Percentiles rank a stretch among this genome's conserved stretches.
phyloP scores from a whole-genome alignment of 2,888 invertebrate species.

The Timema podura region DNA sequence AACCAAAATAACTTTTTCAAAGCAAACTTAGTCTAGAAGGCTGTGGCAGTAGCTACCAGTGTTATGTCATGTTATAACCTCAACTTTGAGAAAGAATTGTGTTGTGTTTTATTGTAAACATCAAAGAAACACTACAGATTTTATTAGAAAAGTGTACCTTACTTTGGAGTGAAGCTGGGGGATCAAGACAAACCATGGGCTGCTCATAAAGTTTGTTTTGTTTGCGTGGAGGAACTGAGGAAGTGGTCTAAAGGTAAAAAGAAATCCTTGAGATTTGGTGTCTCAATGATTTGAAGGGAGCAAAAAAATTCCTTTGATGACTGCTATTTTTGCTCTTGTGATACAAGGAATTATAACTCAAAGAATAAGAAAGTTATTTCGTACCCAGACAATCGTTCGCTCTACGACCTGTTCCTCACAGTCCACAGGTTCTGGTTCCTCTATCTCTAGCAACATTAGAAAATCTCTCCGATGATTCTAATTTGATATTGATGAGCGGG shows the following conservation, averaged over 20 bases:
- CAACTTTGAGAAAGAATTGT: not conserved
- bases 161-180: slow-evolving; percentile 33
- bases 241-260: slow-evolving; percentile 32
- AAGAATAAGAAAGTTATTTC: slow-evolving; percentile 26
- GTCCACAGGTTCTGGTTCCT: slow-evolving; percentile 27
- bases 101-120: slow-evolving; percentile 33
- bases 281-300: slow-evolving; percentile 29
- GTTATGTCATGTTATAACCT: too few relatives aligned
- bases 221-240: slow-evolving; percentile 30
- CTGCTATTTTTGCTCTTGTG: slow-evolving; percentile 31
- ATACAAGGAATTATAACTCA: slow-evolving; percentile 29
- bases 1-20: too few relatives aligned
- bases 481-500: not conserved
- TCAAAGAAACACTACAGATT: slow-evolving; percentile 20
- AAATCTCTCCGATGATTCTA: not conserved
- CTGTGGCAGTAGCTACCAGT: too few relatives aligned
- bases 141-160: slow-evolving; percentile 34
- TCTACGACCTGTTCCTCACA: slow-evolving; percentile 29
- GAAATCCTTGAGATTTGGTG: slow-evolving; percentile 30
- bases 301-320: slow-evolving; percentile 32
- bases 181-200: slow-evolving; percentile 33
- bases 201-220: slow-evolving; percentile 32
- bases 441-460: slow-evolving; percentile 4
- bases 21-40: too few relatives aligned
- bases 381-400: slow-evolving; percentile 26